phyloP scores from a whole-genome alignment of 2,888 invertebrate species.

The Agrotis exclamationis region DNA sequence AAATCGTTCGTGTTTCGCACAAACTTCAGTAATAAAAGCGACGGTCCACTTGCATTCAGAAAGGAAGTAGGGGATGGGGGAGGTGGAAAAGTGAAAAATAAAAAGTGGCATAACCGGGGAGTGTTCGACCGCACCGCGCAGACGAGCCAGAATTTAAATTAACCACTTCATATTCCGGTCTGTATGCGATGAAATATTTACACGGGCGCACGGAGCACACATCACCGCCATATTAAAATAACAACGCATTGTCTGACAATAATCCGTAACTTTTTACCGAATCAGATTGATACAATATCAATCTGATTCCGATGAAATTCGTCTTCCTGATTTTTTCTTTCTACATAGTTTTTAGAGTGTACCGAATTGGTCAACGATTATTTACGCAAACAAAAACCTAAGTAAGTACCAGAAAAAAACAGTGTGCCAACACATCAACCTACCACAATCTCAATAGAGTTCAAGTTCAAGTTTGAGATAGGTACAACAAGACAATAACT shows the following conservation, averaged over 20 bases:
- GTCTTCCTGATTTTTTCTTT: not conserved
- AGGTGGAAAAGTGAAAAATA: conserved; percentile 69
- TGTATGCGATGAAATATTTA: conserved; percentile 82
- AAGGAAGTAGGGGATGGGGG: conserved; percentile 61
- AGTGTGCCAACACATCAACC: not conserved
- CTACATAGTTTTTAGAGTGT: no score
- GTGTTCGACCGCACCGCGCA: conserved; percentile 71
- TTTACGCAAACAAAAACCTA: not conserved
- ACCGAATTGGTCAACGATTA: not conserved
- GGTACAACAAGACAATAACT: not conserved
- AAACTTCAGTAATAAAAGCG: conserved; percentile 72
- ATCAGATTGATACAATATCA: conserved; percentile 59
- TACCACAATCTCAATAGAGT: no score
- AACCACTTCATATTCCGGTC: conserved; percentile 85
- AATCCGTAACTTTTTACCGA: conserved; percentile 60
- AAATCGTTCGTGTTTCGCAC: conserved; percentile 68
- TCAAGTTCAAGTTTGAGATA: no score
- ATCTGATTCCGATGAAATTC: conserved; percentile 19
- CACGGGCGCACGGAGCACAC: conserved; percentile 73
- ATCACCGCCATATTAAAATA: conserved; percentile 71
- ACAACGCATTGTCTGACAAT: conserved; percentile 67
- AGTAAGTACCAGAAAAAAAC: not conserved
- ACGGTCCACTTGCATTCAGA: conserved; percentile 71
- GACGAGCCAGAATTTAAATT: conserved; percentile 85
- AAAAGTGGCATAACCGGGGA: conserved; percentile 69